Evolutionary conservation across 1,140 invertebrate species (phyloP), one percentile per base, ranked within the genome.

Genomic region (Nylanderia fulva): DNA sequence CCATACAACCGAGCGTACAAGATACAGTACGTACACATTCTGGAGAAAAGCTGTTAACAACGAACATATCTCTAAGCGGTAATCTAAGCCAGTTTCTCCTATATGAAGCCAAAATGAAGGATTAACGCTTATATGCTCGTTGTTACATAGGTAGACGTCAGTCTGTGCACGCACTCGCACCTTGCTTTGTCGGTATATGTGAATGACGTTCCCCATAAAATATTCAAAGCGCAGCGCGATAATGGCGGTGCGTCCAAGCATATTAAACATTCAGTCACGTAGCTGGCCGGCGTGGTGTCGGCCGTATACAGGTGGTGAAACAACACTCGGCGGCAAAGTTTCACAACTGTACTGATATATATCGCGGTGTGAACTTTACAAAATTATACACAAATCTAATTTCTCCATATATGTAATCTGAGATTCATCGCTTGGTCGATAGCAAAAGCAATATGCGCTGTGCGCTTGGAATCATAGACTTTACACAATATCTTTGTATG

Each of bases 231-330:
- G 88, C 48, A 68, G 88, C 88, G 85, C 89, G 85, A 90, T 89
- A 90, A 90, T 89, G 89, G 88, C 74, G 58, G 82, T 82, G 88
- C 88, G 88, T 90, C 88, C 89, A 77, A 89, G 82, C 88, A 85
- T 90, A 89, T 90, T 90, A 89, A 90, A 90, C 85, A 90, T 90
- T 89, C 85, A 89, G 83, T 83, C 88, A 85, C 87, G 85, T 88
- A 89, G 74, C 74, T 24, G 76, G 68, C 52, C 72, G n/a, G 36
- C 56, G 21, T 54, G 60, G 9, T 29, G 66, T 80, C 18, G 24
- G 52, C 21, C 13, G n/a, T 84, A 61, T 74, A 85, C 76, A 83
- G 75, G 74, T 58, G 85, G 85, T 85, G 88, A 90, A 88, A 89
- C 80, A 85, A 89, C 87, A 86, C 69, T 66, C 87, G 71, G 45